Evolutionary conservation across 2,888 invertebrate genomes (phyloP).

Genomic region (Melanchra persicariae): DNA sequence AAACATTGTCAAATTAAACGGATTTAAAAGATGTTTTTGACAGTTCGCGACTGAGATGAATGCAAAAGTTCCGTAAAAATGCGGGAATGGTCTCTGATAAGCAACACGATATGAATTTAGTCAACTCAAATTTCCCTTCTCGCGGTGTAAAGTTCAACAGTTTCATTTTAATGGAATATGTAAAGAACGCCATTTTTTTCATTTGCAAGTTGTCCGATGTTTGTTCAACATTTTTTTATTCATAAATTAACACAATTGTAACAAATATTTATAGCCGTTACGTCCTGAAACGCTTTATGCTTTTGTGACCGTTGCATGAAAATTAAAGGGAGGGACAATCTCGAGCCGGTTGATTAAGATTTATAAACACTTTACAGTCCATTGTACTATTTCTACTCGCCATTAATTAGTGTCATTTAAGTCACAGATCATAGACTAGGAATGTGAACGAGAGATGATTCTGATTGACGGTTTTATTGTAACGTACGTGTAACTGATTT

Average conservation of each 20-base stretch:
- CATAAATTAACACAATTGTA: background rate
- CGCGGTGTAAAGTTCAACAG: too few relatives aligned
- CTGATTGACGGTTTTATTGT: slow-evolving; percentile 34
- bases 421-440: slow-evolving; percentile 45
- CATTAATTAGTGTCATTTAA: slow-evolving; percentile 56
- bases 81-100: too few relatives aligned
- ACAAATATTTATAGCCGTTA: slow-evolving; percentile 38
- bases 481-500: background rate
- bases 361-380: slow-evolving; percentile 59
- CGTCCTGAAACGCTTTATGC: slow-evolving; percentile 46
- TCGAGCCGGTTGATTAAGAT: slow-evolving; percentile 58
- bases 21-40: too few relatives aligned
- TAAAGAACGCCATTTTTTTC: too few relatives aligned
- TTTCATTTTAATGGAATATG: too few relatives aligned
- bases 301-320: slow-evolving; percentile 43
- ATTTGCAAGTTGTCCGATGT: too few relatives aligned
- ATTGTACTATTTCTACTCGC: slow-evolving; percentile 56
- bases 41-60: too few relatives aligned
- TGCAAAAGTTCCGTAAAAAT: too few relatives aligned
- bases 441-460: slow-evolving; percentile 40
- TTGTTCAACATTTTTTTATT: background rate
- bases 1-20: too few relatives aligned
- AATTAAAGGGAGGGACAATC: slow-evolving; percentile 62
- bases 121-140: too few relatives aligned
- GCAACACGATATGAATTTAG: too few relatives aligned